Conservation (phyloP, 2,888 invertebrate species). For the Heliconius charithonia region DNA sequence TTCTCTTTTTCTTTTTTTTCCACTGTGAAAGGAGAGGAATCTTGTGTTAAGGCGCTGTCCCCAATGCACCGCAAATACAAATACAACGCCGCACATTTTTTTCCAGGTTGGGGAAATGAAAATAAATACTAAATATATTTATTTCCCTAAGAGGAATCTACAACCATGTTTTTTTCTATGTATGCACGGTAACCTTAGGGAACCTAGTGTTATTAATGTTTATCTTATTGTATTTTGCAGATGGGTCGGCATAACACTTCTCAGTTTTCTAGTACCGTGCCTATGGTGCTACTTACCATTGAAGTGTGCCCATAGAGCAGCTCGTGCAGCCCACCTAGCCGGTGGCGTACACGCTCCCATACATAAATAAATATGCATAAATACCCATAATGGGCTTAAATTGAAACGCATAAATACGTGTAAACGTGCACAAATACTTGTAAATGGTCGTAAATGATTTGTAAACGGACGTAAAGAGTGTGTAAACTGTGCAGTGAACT, state of each 20-base stretch:
- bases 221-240: slow-evolving; percentile 58
- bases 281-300: slow-evolving; percentile 97
- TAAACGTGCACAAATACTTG: background rate
- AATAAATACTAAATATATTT: background rate
- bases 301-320: slow-evolving; percentile 92
- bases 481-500: background rate
- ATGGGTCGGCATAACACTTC: slow-evolving; percentile 93
- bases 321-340: slow-evolving; percentile 90
- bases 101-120: background rate
- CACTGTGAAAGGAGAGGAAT: background rate
- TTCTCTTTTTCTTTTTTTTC: background rate
- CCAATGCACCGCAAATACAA: no score
- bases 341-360: slow-evolving; percentile 88
- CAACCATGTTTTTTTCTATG: background rate
- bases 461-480: background rate
- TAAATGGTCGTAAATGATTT: background rate
- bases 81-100: background rate
- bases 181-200: no score
- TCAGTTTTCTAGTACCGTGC: slow-evolving; percentile 95
- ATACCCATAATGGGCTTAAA: background rate
- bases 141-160: slow-evolving; percentile 19
- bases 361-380: slow-evolving; percentile 31
- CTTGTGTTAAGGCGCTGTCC: background rate
- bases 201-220: background rate
- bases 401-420: background rate